Conservation (phyloP, 2,113 vertebrate species). For the Indicator indicator region DNA sequence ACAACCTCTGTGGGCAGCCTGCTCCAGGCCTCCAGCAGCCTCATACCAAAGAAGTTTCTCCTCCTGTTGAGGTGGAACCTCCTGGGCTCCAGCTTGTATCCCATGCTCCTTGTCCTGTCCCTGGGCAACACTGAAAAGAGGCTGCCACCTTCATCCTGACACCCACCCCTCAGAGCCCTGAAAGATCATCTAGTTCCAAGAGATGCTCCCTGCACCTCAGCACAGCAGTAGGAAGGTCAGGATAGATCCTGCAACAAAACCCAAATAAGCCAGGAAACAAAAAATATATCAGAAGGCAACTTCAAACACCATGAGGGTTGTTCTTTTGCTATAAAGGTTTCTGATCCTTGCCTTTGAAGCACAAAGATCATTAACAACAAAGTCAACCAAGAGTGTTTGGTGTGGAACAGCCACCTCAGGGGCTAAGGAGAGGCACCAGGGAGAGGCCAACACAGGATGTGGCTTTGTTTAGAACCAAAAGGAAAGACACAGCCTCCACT, state of each 20-base stretch:
- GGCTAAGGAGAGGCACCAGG: neutral
- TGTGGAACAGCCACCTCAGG: neutral
- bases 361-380: neutral
- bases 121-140: too few species aligned
- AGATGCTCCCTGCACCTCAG: neutral
- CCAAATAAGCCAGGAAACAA: neutral
- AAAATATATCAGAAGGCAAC: neutral
- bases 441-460: neutral
- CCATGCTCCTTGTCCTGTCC: too few species aligned
- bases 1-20: too few species aligned
- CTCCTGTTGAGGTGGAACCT: too few species aligned
- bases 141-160: too few species aligned
- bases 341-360: slow-evolving; percentile 25
- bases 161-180: too few species aligned
- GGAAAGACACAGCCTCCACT: neutral
- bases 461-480: neutral
- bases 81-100: too few species aligned
- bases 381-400: neutral
- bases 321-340: neutral
- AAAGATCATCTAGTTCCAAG: too few species aligned
- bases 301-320: neutral
- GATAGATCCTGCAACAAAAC: neutral
- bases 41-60: too few species aligned
- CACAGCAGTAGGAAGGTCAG: fast-evolving
- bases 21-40: too few species aligned